These are phyloP conservation scores for Morpho achilles DNA, from an alignment of 2,888 invertebrate genomes.

Conservation along the genomic window DNA sequence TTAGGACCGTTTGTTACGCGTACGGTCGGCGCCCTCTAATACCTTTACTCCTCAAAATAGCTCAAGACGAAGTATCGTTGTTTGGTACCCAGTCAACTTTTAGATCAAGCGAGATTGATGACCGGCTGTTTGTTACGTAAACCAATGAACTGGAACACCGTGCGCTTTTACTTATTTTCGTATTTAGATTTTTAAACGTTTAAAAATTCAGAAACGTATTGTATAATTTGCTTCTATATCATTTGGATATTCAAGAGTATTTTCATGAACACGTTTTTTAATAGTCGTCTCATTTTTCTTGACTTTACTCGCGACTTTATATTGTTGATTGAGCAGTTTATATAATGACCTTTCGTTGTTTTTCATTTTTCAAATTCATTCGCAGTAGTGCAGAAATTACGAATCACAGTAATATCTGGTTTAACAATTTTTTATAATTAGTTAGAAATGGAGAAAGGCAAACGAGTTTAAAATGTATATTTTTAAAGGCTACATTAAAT, in stretches of 20 bases:
- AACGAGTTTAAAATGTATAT: no score
- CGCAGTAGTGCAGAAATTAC: neutral
- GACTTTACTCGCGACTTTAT: no score
- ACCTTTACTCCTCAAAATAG: constrained; percentile 62
- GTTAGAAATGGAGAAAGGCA: no score
- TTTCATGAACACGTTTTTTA: no score
- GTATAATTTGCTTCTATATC: neutral
- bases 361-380: neutral
- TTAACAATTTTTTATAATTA: no score
- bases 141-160: neutral
- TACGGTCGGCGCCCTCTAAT: constrained; percentile 64
- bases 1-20: constrained; percentile 23
- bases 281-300: no score
- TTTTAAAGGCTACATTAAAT: no score
- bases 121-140: constrained; percentile 15
- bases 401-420: no score
- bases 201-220: no score
- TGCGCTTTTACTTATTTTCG: constrained; percentile 4
- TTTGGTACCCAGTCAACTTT: constrained; percentile 28
- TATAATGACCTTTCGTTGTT: no score
- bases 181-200: neutral
- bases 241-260: neutral
- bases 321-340: no score
- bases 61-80: constrained; percentile 46
- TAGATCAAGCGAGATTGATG: constrained; percentile 28